Percentiles rank a stretch among this genome's conserved stretches.
Conservation (phyloP, 2,113 vertebrate genomes). For the Halcyon senegalensis region DNA sequence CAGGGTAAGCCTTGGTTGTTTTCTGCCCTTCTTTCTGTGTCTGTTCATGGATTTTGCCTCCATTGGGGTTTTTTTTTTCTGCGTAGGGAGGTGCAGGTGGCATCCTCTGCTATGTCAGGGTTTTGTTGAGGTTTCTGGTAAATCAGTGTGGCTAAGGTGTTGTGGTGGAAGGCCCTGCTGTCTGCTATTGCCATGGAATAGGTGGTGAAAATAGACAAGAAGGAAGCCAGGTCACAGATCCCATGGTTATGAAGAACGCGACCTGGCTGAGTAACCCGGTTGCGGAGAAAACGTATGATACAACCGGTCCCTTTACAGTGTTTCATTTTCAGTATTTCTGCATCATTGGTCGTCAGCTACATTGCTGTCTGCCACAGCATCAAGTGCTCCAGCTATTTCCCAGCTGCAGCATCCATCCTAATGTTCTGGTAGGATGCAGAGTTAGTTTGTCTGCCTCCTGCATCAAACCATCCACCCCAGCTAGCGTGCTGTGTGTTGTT, state of each 20-base stretch:
- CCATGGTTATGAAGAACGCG: rapidly evolving
- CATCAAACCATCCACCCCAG: neutral
- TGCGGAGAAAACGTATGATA: neutral
- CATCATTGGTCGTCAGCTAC: rapidly evolving
- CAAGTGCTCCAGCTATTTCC: neutral
- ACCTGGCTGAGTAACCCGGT: neutral
- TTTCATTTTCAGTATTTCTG: neutral
- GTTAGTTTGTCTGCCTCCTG: neutral
- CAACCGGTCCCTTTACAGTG: rapidly evolving
- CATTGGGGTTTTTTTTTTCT: neutral
- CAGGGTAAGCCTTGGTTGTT: slow-evolving; percentile 72
- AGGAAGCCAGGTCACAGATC: neutral
- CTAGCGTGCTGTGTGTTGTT: neutral
- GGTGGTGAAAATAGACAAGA: neutral
- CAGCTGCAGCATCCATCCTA: neutral
- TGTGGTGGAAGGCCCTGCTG: neutral
- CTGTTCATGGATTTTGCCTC: rapidly evolving
- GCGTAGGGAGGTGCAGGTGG: neutral
- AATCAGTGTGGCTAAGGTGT: neutral
- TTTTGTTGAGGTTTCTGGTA: neutral
- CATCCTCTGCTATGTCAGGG: neutral
- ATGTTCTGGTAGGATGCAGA: neutral
- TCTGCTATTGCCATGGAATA: neutral
- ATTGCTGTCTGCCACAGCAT: neutral
- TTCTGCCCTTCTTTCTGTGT: neutral